phyloP scores from a whole-genome alignment of 2,888 invertebrate genomes.

The Brenthis ino region DNA sequence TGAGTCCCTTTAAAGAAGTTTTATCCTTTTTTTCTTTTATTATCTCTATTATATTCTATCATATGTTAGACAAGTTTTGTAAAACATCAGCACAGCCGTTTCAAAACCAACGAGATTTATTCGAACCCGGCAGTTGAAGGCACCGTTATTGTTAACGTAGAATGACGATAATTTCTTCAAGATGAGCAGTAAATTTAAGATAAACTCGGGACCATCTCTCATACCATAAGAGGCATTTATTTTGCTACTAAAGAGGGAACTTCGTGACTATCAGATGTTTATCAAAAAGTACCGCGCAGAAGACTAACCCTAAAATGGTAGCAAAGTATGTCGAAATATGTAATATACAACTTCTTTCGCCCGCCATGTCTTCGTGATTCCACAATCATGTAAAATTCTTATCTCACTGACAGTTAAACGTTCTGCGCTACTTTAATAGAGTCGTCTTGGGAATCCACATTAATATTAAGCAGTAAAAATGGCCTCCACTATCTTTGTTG shows the following conservation, averaged over 20 bases:
- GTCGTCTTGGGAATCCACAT: slow-evolving; percentile 25
- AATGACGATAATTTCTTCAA: slow-evolving; percentile 40
- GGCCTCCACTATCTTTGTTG: slow-evolving; percentile 1
- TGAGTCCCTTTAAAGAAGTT: no score
- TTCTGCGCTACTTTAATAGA: slow-evolving; percentile 18
- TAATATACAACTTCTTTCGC: slow-evolving; percentile 39
- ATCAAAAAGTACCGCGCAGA: slow-evolving; percentile 46
- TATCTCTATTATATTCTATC: no score
- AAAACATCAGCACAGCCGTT: background rate
- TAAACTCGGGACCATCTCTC: slow-evolving; percentile 43
- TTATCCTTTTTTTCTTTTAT: no score
- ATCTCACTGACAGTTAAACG: slow-evolving; percentile 19
- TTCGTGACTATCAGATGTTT: slow-evolving; percentile 46
- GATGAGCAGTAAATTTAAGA: slow-evolving; percentile 42
- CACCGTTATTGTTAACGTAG: slow-evolving; percentile 35
- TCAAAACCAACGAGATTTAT: slow-evolving; percentile 15
- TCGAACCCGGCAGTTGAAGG: slow-evolving; percentile 25
- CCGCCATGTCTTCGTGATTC: slow-evolving; percentile 36
- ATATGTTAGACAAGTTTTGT: background rate
- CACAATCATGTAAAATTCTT: slow-evolving; percentile 36
- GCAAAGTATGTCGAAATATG: slow-evolving; percentile 45
- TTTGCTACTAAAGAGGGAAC: slow-evolving; percentile 48
- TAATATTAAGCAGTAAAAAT: slow-evolving; percentile 17
- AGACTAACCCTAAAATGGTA: slow-evolving; percentile 48
- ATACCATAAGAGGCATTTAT: slow-evolving; percentile 46